Evolutionary conservation across 2,888 invertebrate species (phyloP).

Genomic region (Rhagonycha fulva): DNA sequence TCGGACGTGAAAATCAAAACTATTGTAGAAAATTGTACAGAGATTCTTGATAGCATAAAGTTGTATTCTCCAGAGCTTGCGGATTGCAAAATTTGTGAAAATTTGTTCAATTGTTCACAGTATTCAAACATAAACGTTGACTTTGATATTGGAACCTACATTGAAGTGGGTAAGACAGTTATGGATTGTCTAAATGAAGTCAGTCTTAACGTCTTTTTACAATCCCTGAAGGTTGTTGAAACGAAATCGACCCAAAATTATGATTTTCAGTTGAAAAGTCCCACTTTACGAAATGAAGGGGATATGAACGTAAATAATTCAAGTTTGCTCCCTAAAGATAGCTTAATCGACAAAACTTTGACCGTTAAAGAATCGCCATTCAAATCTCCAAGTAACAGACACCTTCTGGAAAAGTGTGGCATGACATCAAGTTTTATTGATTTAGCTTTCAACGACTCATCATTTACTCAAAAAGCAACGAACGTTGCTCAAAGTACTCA

Average conservation of each 20-base stretch:
- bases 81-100: conserved; percentile 56
- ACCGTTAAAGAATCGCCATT: conserved; percentile 4
- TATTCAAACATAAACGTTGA: conserved; percentile 6
- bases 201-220: conserved; percentile 39
- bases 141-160: conserved; percentile 26
- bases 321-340: not conserved
- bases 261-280: not conserved
- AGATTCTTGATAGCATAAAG: not conserved
- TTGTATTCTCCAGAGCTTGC: not conserved
- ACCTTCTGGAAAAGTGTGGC: conserved; percentile 11
- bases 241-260: conserved; percentile 5
- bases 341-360: not conserved
- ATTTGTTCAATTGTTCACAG: conserved; percentile 54
- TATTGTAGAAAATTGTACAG: not conserved
- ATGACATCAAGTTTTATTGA: conserved; percentile 6
- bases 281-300: not conserved
- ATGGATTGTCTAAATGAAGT: conserved; percentile 39
- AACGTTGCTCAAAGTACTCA: not conserved
- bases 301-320: not conserved
- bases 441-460: conserved; percentile 26
- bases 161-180: conserved; percentile 36
- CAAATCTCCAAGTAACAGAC: conserved; percentile 11
- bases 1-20: not conserved
- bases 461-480: conserved; percentile 21
- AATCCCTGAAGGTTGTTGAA: conserved; percentile 23